These are phyloP conservation scores for Balaeniceps rex DNA, from an alignment of 2,113 vertebrate genomes.

Conservation along the genomic window DNA sequence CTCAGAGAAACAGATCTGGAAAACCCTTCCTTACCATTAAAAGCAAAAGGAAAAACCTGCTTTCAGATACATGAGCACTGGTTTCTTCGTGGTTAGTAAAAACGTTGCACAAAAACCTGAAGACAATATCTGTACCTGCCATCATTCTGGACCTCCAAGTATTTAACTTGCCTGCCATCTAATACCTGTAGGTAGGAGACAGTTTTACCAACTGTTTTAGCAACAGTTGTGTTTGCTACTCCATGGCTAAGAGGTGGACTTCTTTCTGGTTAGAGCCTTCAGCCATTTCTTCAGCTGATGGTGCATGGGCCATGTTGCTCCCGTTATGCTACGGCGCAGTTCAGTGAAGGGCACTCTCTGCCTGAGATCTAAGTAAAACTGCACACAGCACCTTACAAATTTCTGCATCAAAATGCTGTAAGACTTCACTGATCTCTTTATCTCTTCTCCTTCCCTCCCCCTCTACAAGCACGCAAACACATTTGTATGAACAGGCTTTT, in stretches of 20 bases:
- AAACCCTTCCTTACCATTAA: background rate
- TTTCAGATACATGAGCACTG: background rate
- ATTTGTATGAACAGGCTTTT: background rate
- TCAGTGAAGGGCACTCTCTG: background rate
- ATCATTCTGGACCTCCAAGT: background rate
- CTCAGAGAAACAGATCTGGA: background rate
- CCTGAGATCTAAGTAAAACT: background rate
- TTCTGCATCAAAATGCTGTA: background rate
- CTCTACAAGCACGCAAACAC: background rate
- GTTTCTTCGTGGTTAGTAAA: background rate
- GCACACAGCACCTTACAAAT: background rate
- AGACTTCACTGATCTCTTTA: background rate
- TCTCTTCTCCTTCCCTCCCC: background rate
- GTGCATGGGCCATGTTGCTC: rapidly evolving
- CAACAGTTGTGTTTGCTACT: background rate
- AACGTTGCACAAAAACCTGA: background rate
- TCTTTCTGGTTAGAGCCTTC: background rate
- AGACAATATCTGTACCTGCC: background rate
- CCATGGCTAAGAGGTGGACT: background rate
- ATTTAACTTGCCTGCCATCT: background rate
- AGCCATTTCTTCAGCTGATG: background rate
- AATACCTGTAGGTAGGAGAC: background rate
- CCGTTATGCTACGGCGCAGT: rapidly evolving
- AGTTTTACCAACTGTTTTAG: background rate
- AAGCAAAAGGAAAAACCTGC: background rate